Evolutionary conservation across 2,888 invertebrate genomes (phyloP), one percentile per base, ranked within the genome.

Genomic region (Caenorhabditis doughertyi): DNA sequence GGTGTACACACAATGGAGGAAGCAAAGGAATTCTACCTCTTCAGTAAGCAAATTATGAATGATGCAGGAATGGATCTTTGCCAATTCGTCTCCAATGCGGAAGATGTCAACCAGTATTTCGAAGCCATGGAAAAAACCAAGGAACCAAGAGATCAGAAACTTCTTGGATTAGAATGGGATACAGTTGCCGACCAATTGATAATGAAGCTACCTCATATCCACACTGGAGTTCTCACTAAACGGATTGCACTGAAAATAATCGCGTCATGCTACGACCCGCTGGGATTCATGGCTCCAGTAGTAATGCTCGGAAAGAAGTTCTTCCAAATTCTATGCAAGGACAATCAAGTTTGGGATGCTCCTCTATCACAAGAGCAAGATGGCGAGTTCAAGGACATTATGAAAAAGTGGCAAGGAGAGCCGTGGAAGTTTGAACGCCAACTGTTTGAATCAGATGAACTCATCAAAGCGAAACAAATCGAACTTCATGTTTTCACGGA

Each of bases 251-350:
- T 77, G 16, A 27, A 72, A 11, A 11, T 21, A 5, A 55, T 47
- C 11, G 72, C 81, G 9, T 21, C 39, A 0, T 7, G 21, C 32
- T 86, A 68, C 42, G 86, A 85, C 47, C 84, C 83, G 3, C 39
- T 64, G 16, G 84, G 85, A 25, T 11, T 68, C 7, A 7, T 77
- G 0, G 16, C 74, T 8, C 86, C 86, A 29, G 53, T 65, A 0
- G 21, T 73, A 9, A 56, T 85, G 0, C n/a, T 16, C 2, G 74
- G 68, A 11, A 81, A 82, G 21, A 13, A 60, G 0, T 85, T 84
- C 47, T 47, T 73, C 11, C 84, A 85, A 73, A 16, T 18, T 82
- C 8, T 68, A 1, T 9, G 29, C 16, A 16, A 56, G 16, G 18
- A 8, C n/a, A 4, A 4, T 4, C 5, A 8, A 11, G 3, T 16